phyloP scores from a whole-genome alignment of 1,140 invertebrate species.

The Cherax destructor region DNA sequence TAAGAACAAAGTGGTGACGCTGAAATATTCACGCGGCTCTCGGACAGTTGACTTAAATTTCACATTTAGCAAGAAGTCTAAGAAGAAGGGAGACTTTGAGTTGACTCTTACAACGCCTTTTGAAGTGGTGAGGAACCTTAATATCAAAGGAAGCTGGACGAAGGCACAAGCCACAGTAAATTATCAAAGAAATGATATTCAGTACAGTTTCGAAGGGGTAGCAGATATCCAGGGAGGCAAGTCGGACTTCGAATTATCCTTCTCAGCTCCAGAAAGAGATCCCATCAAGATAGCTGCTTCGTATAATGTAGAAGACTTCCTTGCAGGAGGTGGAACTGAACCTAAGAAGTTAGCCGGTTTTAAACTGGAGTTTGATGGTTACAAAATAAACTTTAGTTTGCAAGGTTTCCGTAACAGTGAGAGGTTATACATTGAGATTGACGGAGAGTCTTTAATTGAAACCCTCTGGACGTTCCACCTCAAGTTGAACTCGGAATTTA shows the following conservation, averaged over 20 bases:
- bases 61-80: slow-evolving; percentile 22
- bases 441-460: slow-evolving; percentile 27
- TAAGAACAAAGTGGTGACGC: slow-evolving; percentile 45
- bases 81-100: slow-evolving; percentile 39
- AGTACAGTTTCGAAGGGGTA: slow-evolving; percentile 45
- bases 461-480: slow-evolving; percentile 37
- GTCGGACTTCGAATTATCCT: slow-evolving; percentile 54
- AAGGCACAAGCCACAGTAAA: slow-evolving; percentile 41
- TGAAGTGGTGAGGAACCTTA: slow-evolving; percentile 37
- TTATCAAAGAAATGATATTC: slow-evolving; percentile 64
- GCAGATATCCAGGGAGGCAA: slow-evolving; percentile 51
- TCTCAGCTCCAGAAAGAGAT: slow-evolving; percentile 43
- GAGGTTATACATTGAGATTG: slow-evolving; percentile 50
- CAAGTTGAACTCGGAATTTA: slow-evolving; percentile 54
- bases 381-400: slow-evolving; percentile 42
- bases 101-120: slow-evolving; percentile 56
- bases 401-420: slow-evolving; percentile 63
- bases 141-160: slow-evolving; percentile 51
- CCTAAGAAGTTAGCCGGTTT: slow-evolving; percentile 44
- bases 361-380: slow-evolving; percentile 47
- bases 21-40: slow-evolving; percentile 56
- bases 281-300: slow-evolving; percentile 54
- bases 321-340: slow-evolving; percentile 45
- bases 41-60: slow-evolving; percentile 49
- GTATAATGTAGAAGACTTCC: slow-evolving; percentile 58